Conservation (phyloP, 1,140 invertebrate genomes). For the Calephelis nemesis region DNA sequence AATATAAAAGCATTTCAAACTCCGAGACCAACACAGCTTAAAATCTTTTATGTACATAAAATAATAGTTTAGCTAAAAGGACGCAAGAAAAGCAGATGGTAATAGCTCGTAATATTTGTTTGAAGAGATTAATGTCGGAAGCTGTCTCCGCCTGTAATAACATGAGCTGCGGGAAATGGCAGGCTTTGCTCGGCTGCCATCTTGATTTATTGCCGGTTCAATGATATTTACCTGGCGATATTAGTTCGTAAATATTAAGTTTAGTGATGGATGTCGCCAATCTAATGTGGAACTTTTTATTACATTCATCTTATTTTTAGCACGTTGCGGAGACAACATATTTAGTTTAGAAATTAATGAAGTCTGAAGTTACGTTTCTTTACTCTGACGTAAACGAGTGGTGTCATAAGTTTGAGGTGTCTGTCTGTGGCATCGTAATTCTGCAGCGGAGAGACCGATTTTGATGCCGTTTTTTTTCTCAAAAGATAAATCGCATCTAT, state of each 20-base stretch:
- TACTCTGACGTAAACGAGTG: too few species aligned
- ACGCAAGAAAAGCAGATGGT: slow-evolving; percentile 27
- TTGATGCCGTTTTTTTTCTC: too few species aligned
- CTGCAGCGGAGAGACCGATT: too few species aligned
- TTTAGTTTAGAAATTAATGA: too few species aligned
- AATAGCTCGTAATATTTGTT: slow-evolving; percentile 43
- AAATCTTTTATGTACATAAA: slow-evolving; percentile 11
- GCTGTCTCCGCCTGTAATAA: slow-evolving; percentile 36
- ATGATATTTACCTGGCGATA: slow-evolving; percentile 13
- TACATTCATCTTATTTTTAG: too few species aligned
- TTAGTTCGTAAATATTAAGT: slow-evolving; percentile 19
- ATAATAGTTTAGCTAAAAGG: slow-evolving; percentile 13
- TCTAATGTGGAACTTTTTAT: neutral
- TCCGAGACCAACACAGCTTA: neutral
- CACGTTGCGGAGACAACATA: too few species aligned
- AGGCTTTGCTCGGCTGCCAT: slow-evolving; percentile 20
- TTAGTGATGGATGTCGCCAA: neutral
- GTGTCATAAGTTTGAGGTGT: too few species aligned
- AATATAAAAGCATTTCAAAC: neutral
- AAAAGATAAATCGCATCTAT: too few species aligned
- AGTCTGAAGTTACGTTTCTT: too few species aligned
- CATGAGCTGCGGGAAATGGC: slow-evolving; percentile 25
- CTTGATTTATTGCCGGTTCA: slow-evolving; percentile 25
- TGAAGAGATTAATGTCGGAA: slow-evolving; percentile 46
- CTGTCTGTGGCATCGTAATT: too few species aligned